Percentiles rank a stretch among this genome's conserved stretches.
Evolutionary conservation across 2,113 vertebrate species (phyloP).

Genomic region (Ceuthmochares aereus): DNA sequence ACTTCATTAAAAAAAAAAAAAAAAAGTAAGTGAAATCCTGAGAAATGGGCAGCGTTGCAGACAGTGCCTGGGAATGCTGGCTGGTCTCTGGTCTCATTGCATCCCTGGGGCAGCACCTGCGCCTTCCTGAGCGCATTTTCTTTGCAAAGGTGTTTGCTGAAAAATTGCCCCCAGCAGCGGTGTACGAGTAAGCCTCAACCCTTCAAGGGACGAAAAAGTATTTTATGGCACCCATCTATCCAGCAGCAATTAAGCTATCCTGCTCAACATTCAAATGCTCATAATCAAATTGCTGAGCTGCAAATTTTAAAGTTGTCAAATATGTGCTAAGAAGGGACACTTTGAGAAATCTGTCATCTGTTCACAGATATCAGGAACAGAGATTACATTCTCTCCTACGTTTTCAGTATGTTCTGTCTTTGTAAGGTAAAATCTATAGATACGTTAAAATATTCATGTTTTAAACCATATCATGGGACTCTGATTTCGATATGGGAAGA

Average conservation of each 20-base stretch:
- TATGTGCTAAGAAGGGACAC: constrained; percentile 58
- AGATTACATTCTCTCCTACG: constrained; percentile 2
- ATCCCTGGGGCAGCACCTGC: fast-evolving
- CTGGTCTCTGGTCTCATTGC: background rate
- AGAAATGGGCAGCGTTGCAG: background rate
- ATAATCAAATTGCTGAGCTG: constrained; percentile 10
- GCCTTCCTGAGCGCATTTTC: background rate
- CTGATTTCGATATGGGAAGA: background rate
- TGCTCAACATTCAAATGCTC: background rate
- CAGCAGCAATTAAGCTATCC: background rate
- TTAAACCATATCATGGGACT: background rate
- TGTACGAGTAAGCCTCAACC: background rate
- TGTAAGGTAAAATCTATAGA: constrained; percentile 35
- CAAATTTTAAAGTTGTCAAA: constrained; percentile 48
- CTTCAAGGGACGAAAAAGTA: background rate
- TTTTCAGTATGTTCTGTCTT: constrained; percentile 37
- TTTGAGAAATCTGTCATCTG: constrained; percentile 57
- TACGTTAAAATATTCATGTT: background rate
- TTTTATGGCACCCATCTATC: background rate
- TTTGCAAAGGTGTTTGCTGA: background rate
- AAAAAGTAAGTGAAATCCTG: background rate
- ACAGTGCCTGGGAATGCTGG: fast-evolving
- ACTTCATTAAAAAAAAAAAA: background rate
- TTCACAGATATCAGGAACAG: constrained; percentile 14
- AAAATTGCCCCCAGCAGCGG: background rate